A percentile compares a stretch with the other conserved stretches of the same genome.
Evolutionary conservation across 2,113 vertebrate species (phyloP).

Genomic region (Corapipo altera): DNA sequence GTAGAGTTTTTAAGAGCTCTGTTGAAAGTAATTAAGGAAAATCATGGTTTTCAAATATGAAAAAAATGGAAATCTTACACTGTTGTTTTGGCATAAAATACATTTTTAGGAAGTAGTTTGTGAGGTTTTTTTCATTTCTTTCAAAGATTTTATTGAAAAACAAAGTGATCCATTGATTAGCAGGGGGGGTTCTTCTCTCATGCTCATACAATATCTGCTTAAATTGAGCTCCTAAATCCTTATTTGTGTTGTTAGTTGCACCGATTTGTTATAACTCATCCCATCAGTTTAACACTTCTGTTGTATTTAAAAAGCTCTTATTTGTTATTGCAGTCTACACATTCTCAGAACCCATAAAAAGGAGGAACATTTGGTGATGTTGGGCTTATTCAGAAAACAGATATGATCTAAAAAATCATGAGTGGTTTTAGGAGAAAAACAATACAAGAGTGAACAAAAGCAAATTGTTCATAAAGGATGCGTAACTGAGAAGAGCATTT

Average conservation of each 20-base stretch:
- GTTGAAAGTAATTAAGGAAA: not conserved
- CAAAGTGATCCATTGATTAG: not conserved
- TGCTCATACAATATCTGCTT: not conserved
- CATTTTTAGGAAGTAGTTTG: not conserved
- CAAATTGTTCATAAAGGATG: constrained; percentile 4
- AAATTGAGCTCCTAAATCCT: not conserved
- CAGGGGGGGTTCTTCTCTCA: not conserved
- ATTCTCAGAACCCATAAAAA: not conserved
- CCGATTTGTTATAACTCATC: not conserved
- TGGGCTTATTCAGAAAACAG: constrained; percentile 5
- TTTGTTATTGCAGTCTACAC: not conserved
- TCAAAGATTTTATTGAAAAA: not conserved
- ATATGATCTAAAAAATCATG: constrained; percentile 12
- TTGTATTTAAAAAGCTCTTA: not conserved
- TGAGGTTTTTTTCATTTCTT: not conserved
- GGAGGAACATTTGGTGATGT: not conserved
- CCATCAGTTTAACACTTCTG: not conserved
- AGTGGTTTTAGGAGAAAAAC: not conserved
- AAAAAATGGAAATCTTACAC: not conserved
- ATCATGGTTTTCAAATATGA: not conserved
- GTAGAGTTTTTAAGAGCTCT: not conserved
- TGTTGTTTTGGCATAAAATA: not conserved
- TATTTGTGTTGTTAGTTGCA: not conserved
- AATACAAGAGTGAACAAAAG: constrained; percentile 14
- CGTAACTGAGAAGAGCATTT: not conserved